A percentile compares a stretch with the other conserved stretches of the same genome.
These are phyloP conservation scores for Rostratula benghalensis DNA, from an alignment of 2,113 vertebrate species.

Conservation along the genomic window DNA sequence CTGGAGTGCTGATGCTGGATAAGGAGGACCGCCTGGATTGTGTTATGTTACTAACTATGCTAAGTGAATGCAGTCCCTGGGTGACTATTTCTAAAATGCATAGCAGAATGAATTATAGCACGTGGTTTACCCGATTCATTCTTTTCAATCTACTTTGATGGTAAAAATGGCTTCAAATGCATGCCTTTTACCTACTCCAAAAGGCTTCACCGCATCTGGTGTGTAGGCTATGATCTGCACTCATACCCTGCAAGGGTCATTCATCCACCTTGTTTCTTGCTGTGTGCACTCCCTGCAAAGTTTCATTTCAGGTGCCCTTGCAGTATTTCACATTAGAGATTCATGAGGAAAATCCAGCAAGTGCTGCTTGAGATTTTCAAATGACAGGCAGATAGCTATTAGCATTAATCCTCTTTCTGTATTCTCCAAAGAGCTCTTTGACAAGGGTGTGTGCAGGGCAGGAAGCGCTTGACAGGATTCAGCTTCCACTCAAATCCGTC, in stretches of 20 bases:
- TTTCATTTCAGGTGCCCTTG: not conserved
- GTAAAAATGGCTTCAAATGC: not conserved
- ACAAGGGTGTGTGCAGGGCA: conserved; percentile 64
- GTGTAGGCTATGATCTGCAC: not conserved
- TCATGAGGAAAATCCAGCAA: conserved; percentile 44
- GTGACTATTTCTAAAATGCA: not conserved
- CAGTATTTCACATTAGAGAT: not conserved
- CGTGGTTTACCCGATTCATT: no score
- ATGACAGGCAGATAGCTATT: conserved; percentile 64
- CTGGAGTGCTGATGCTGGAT: not conserved
- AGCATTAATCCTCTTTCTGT: conserved; percentile 67
- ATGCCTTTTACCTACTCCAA: not conserved
- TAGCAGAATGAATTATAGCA: not conserved
- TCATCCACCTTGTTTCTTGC: not conserved
- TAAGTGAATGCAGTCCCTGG: not conserved
- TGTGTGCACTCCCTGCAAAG: not conserved
- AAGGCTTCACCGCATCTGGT: not conserved
- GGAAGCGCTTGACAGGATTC: conserved; percentile 59
- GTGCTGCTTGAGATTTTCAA: conserved; percentile 55
- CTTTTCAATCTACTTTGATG: not conserved
- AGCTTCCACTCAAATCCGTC: conserved; percentile 40
- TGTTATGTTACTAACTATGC: not conserved
- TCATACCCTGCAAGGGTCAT: not conserved
- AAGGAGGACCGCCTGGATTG: not conserved
- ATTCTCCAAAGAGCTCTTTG: conserved; percentile 57